phyloP scores from a whole-genome alignment of 2,113 vertebrate species.

The Campylorhamphus procurvoides region DNA sequence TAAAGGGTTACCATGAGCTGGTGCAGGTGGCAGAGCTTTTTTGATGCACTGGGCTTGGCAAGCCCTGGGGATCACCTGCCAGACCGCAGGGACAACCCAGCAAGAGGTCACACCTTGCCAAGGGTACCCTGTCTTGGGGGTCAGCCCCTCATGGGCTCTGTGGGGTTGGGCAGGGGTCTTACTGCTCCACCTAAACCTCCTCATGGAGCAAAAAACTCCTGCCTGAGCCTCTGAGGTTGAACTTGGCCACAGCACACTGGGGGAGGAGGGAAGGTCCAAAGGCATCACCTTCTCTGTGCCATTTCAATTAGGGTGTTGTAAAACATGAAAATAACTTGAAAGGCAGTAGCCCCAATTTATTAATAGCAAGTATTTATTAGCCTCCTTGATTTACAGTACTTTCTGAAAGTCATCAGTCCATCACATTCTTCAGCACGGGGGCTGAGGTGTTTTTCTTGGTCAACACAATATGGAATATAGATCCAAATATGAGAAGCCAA shows the following conservation, averaged over 20 bases:
- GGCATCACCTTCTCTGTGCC: background rate
- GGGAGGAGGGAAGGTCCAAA: background rate
- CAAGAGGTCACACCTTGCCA: background rate
- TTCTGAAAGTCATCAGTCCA: slow-evolving; percentile 65
- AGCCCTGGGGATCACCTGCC: background rate
- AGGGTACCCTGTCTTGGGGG: background rate
- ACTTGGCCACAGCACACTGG: background rate
- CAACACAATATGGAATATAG: slow-evolving; percentile 70
- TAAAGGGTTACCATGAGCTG: background rate
- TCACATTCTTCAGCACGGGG: slow-evolving; percentile 61
- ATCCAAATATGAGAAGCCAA: slow-evolving; percentile 66
- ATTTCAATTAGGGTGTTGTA: background rate
- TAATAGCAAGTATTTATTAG: slow-evolving; percentile 70
- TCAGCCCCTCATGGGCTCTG: background rate
- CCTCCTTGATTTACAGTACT: slow-evolving; percentile 68
- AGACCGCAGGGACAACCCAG: background rate
- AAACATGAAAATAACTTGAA: slow-evolving; percentile 47
- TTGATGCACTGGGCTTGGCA: background rate
- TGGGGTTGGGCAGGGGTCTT: background rate
- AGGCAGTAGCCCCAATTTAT: slow-evolving; percentile 57
- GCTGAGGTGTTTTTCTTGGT: slow-evolving; percentile 61
- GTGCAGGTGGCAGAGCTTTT: background rate
- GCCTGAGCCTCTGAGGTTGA: background rate
- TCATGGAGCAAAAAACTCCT: background rate
- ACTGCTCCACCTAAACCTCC: background rate